Evolutionary conservation across 2,888 invertebrate species (phyloP), one percentile per base, ranked within the genome.

Genomic region (Calephelis perditalis): DNA sequence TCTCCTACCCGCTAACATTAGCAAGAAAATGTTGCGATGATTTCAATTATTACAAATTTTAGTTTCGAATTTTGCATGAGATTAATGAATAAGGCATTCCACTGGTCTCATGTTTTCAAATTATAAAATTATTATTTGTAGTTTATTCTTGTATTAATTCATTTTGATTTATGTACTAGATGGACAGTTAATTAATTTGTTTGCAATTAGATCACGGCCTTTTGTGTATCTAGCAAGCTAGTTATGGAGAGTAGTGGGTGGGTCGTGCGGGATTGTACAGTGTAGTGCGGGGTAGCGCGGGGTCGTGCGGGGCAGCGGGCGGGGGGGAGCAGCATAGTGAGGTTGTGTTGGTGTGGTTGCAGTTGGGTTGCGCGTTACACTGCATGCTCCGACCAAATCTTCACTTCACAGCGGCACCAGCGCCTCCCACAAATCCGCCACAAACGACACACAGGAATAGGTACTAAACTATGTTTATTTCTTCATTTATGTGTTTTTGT

Each of bases 341-440:
- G 87, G 82, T 87, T 84, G 86, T 86, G 84, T 86, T 89, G 87
- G 85, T 90, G 92, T 92, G 94, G 94, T 96, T 95, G 94, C 96
- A 96, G 96, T 95, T 93, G 95, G 95, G 93, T 95, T 95, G 94
- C 95, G 95, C 93, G 94, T 95, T 93, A 95, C 95, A 93, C 95
- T 95, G 94, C 95, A 95, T 95, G 96, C 95, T 93, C 95, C 95
- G 92, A 92, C 92, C 92, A 88, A 88, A 89, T 82, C 89, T 82
- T 74, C 89, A 86, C 88, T 82, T 80, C 86, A 86, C 91, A 86
- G 90, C 90, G 90, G 89, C 91, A 82, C 89, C 89, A 85, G 88
- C 86, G 89, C 85, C 84, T 87, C 85, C 87, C 86, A 88, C 87
- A 88, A 86, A 83, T 81, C 91, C 80, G 84, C 89, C 84, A 83